Base-by-base conservation (phyloP, 2,113 vertebrate genomes). In the Bostrychus sinensis region DNA sequence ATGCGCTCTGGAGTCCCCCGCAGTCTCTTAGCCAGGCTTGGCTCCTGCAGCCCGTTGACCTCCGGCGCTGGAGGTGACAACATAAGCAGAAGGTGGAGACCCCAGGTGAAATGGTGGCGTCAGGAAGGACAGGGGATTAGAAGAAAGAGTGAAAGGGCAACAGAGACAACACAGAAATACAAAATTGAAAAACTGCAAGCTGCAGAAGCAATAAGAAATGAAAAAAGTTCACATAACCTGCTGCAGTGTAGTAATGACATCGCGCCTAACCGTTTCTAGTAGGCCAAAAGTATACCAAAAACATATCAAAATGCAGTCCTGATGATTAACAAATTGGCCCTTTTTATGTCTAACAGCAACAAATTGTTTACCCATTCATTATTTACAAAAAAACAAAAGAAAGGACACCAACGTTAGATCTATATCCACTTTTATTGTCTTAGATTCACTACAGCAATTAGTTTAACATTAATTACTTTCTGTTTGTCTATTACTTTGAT, bases 1-100 rank as follows among this genome's bases (percentile, higher is more conserved):
- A 99, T 99, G 37, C 97, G 92, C 53, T 99, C 97, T 0, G 97
- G 97, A 0, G 97, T 99, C 42, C 95, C 96, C 22, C 93, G 91
- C 19, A 96, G 87, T 10, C 97, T 86, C 75, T 99, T 99, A 3
- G 95, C 93, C 0, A 97, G 56, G 70, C 92, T 94, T 68, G 95
- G 94, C 79, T 98, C 97, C 70, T 94, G 93, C 69, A 97, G 66
- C 26, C 96, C 96, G 0, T 97, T 98, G 67, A 95, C 81, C 11
- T 91, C 89, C 65, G 39, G 91, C 13, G 37, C 93, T 96, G 93
- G 13, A 23, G 68, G 3, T 51, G 84, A 54, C 39, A 45, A 75
- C 56, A 19, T 25, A 34, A 28, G 23, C 38, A 37, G 1, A 28
- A 7, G 37, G 32, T 7, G 6, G 30, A 45, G 71, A 32, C 11